Conservation (phyloP, 2,797 vertebrate genomes). For the Pagetopsis macropterus region DNA sequence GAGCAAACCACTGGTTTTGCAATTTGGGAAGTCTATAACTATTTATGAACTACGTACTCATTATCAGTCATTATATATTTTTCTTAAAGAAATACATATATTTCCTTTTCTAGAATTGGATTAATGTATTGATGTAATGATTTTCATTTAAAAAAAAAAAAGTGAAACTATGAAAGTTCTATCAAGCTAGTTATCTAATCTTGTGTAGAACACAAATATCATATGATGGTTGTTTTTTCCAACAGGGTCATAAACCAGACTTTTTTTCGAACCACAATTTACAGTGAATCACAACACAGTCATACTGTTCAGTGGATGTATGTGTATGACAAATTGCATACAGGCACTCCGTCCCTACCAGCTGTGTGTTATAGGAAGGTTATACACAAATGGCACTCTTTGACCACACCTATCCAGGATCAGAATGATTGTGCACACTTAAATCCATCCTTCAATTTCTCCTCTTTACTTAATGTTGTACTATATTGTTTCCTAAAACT, state of each 20-base stretch:
- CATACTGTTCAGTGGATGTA: slow-evolving; percentile 50
- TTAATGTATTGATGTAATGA: neutral
- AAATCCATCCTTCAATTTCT: slow-evolving; percentile 46
- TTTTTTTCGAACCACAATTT: slow-evolving; percentile 63
- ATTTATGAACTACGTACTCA: slow-evolving; percentile 51
- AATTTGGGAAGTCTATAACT: slow-evolving; percentile 51
- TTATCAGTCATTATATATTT: slow-evolving; percentile 1
- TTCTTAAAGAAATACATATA: neutral
- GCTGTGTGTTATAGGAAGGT: slow-evolving; percentile 52
- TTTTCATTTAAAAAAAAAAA: neutral
- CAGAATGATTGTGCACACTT: slow-evolving; percentile 57
- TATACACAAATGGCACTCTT: slow-evolving; percentile 54
- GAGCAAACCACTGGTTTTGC: slow-evolving; percentile 49
- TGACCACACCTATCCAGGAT: slow-evolving; percentile 73
- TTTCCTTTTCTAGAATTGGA: neutral
- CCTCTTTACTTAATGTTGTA: slow-evolving; percentile 44
- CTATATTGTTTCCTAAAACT: slow-evolving; percentile 30
- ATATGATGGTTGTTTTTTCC: slow-evolving; percentile 16
- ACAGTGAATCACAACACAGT: slow-evolving; percentile 54
- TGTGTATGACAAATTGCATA: slow-evolving; percentile 43
- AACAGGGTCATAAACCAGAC: slow-evolving; percentile 37
- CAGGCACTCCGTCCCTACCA: slow-evolving; percentile 32
- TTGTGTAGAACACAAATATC: slow-evolving; percentile 7
- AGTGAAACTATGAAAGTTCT: neutral
- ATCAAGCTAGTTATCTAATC: neutral